phyloP scores from a whole-genome alignment of 2,888 invertebrate species.

The Allacma fusca region DNA sequence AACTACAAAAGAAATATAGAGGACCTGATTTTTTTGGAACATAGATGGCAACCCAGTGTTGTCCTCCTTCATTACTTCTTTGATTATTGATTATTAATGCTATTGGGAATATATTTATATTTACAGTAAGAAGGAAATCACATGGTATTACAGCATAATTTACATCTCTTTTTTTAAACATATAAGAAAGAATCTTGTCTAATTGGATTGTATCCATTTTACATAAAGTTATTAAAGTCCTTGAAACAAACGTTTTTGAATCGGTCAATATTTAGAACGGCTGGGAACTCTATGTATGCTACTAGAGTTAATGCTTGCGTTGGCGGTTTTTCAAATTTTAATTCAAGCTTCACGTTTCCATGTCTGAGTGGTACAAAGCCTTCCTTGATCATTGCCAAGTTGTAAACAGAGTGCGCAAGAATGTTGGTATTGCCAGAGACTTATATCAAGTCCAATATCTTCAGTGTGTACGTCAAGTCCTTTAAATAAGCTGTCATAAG shows the following conservation, averaged over 20 bases:
- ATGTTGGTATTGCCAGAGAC: not conserved
- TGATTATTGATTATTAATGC: no score
- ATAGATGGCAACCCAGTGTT: conserved; percentile 43
- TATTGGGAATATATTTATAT: no score
- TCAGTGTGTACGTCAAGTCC: conserved; percentile 12
- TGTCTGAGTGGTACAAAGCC: not conserved
- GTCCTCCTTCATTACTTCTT: not conserved
- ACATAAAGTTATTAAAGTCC: conserved; percentile 36
- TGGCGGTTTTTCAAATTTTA: conserved; percentile 38
- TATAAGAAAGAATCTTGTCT: no score
- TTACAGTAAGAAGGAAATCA: no score
- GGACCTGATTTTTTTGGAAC: not conserved
- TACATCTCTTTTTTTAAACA: no score
- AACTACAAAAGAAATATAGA: conserved; percentile 38
- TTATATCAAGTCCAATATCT: conserved; percentile 33
- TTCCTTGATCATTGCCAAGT: not conserved
- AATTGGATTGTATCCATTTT: conserved; percentile 36
- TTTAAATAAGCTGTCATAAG: conserved; percentile 18
- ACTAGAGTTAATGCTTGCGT: conserved; percentile 46
- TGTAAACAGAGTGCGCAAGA: not conserved
- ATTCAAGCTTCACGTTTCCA: conserved; percentile 19
- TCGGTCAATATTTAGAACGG: conserved; percentile 41
- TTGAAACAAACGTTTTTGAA: conserved; percentile 44
- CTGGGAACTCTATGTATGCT: conserved; percentile 44
- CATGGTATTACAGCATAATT: no score